Evolutionary conservation across 2,113 vertebrate genomes (phyloP).

Genomic region (Neogale vison): DNA sequence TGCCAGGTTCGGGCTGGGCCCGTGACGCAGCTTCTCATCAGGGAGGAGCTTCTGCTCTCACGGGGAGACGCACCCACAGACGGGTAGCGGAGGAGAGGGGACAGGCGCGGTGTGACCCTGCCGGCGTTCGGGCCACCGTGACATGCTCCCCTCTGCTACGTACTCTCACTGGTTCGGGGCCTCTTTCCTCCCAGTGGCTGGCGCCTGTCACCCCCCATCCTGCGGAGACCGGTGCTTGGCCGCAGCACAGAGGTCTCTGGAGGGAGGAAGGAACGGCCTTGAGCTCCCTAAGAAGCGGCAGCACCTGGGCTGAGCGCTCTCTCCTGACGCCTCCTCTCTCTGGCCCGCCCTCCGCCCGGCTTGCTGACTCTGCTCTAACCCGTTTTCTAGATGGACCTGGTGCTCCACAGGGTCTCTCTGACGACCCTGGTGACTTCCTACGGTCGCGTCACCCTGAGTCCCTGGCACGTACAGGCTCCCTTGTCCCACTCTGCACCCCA

Average conservation of each 20-base stretch:
- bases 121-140: background rate
- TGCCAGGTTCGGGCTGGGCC: too few relatives aligned
- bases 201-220: accelerated
- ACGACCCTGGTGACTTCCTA: too few relatives aligned
- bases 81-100: background rate
- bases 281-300: accelerated
- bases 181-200: background rate
- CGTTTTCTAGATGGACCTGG: accelerated
- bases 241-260: too few relatives aligned
- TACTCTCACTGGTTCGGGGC: accelerated
- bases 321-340: background rate
- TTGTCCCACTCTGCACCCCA: background rate
- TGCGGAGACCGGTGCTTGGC: accelerated
- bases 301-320: accelerated
- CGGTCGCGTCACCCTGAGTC: background rate
- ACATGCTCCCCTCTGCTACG: too few relatives aligned
- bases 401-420: accelerated
- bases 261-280: accelerated
- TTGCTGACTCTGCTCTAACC: background rate
- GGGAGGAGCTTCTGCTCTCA: accelerated
- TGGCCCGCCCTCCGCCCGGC: accelerated
- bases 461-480: accelerated
- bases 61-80: background rate
- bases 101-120: background rate
- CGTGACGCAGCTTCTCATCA: accelerated